phyloP scores from a whole-genome alignment of 1,140 invertebrate species.

The Trissolcus basalis region DNA sequence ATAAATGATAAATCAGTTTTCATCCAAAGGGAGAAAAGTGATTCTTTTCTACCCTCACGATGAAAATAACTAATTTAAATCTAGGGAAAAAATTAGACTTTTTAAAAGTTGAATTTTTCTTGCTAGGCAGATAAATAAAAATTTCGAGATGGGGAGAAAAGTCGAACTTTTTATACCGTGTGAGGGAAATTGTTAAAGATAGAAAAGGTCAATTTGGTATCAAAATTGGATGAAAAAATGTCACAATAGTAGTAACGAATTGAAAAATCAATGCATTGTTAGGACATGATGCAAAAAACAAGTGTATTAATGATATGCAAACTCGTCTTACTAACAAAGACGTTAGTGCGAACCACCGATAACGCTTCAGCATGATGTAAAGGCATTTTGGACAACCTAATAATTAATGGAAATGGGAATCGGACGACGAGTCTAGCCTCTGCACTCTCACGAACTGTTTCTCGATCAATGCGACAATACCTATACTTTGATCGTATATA shows the following conservation, averaged over 20 bases:
- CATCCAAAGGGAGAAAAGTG: too few species aligned
- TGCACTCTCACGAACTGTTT: conserved; percentile 42
- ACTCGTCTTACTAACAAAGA: conserved; percentile 50
- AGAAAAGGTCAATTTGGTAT: background rate
- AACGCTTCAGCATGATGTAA: conserved; percentile 57
- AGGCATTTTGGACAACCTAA: conserved; percentile 56
- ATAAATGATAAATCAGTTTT: too few species aligned
- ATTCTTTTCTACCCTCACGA: too few species aligned
- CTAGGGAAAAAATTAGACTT: too few species aligned
- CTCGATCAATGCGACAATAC: conserved; percentile 31
- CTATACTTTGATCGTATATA: conserved; percentile 32
- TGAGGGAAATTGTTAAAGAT: too few species aligned
- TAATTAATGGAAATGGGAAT: conserved; percentile 53
- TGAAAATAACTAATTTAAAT: too few species aligned
- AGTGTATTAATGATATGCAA: conserved; percentile 42
- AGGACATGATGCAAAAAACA: conserved; percentile 29
- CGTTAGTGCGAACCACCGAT: conserved; percentile 38
- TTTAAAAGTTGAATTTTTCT: too few species aligned
- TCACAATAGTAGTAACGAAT: conserved; percentile 32
- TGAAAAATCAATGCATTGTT: conserved; percentile 46
- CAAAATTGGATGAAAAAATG: background rate
- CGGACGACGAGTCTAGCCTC: conserved; percentile 42
- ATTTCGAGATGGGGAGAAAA: too few species aligned
- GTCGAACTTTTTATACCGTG: too few species aligned
- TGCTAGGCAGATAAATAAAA: too few species aligned